Base-by-base conservation (phyloP, 1,140 invertebrate species). In the Teleogryllus occipitalis region DNA sequence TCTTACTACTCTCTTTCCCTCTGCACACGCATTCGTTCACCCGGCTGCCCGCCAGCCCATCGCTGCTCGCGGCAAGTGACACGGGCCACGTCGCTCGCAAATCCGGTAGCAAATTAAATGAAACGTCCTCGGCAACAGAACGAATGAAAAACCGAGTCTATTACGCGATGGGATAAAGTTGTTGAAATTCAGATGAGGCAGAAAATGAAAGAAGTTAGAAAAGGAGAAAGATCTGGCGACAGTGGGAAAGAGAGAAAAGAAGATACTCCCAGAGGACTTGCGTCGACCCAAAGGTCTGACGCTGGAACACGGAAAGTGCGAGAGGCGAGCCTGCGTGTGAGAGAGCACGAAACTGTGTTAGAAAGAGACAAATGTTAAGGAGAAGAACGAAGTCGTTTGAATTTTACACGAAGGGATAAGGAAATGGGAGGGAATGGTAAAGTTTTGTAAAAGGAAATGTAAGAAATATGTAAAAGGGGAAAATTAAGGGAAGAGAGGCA, bases 121-220 rank as follows among this genome's bases (percentile, higher is more conserved):
- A 65, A 65, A 65, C 54, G 54, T 18, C 54, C 54, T 14, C 54
- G 54, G 10, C 54, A 65, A 65, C 54, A 65, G 54, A 18, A 65
- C 54, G 54, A 65, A 65, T 65, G 54, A 65, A 65, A 18, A 65
- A 65, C 54, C 18, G 54, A 65, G 54, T 65, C 54, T 65, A 65
- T 65, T 65, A 65, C 54, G 54, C 54, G 54, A 65, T 65, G 54
- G 54, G 54, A 65, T 10, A 65, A 65, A 65, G 54, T 65, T 65
- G 54, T 65, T 65, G 54, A 65, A 65, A 65, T 65, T 65, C 54
- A 65, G 54, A 65, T 65, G 54, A 65, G 54, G 54, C 18, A 65
- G 54, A 65, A 65, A 65, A 65, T 65, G 54, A 65, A 65, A 18
- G 54, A 65, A 65, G 18, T 18, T 14, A 65, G 54, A 65, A 18